Conservation (phyloP, 2,113 vertebrate genomes). For the Bujurquina vittata region DNA sequence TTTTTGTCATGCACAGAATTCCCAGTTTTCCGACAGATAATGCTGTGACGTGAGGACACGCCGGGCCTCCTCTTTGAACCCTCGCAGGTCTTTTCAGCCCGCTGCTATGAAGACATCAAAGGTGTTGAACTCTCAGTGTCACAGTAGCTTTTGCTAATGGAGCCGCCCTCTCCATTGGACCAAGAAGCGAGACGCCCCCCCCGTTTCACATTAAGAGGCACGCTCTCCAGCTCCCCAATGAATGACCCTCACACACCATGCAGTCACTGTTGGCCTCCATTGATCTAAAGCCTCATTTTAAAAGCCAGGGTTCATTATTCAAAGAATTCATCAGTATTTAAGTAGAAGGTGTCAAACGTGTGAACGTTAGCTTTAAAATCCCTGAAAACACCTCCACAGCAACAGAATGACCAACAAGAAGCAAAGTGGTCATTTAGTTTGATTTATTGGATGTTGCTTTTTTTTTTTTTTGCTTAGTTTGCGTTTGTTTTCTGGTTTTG, state of each 20-base stretch:
- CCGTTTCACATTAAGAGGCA: conserved; percentile 63
- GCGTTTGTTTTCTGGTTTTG: too few relatives aligned
- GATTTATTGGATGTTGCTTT: too few relatives aligned
- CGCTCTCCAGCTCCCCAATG: conserved; percentile 8
- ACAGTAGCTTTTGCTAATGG: conserved; percentile 62
- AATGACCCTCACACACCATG: conserved; percentile 23
- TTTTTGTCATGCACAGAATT: background rate
- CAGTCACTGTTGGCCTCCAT: background rate
- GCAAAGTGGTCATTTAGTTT: too few relatives aligned
- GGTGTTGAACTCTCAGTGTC: conserved; percentile 31
- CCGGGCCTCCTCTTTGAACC: conserved; percentile 20
- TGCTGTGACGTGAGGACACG: conserved; percentile 5
- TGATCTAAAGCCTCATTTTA: conserved; percentile 10
- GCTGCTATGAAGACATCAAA: conserved; percentile 74
- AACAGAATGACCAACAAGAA: background rate
- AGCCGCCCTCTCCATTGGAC: conserved; percentile 51
- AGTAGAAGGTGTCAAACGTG: background rate
- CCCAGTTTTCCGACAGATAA: background rate
- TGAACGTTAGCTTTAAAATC: background rate
- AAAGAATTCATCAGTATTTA: background rate
- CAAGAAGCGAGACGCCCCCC: conserved; percentile 29
- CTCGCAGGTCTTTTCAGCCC: conserved; percentile 26
- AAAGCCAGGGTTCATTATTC: background rate
- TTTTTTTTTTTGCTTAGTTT: too few relatives aligned
- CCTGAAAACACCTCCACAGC: background rate